Percentiles rank a stretch among this genome's conserved stretches.
Conservation (phyloP, 2,888 invertebrate species). For the Xanthia togata region DNA sequence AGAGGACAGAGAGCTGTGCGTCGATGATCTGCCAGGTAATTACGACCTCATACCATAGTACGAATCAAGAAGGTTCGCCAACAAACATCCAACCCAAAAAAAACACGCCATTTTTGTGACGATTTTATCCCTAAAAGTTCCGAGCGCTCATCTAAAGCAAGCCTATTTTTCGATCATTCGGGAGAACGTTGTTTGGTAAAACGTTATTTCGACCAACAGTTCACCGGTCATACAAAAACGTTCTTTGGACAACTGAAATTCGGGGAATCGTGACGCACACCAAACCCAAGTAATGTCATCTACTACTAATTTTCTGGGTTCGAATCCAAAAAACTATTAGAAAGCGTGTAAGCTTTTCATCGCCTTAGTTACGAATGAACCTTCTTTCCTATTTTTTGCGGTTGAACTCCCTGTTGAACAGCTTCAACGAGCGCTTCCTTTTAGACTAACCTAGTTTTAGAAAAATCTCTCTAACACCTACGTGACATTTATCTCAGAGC, state of each 20-base stretch:
- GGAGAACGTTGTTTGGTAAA: not conserved
- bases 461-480: conserved; percentile 6
- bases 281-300: not conserved
- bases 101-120: not conserved
- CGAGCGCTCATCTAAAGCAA: no score
- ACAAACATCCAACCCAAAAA: not conserved
- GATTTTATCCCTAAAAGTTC: no score
- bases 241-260: not conserved
- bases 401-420: not conserved
- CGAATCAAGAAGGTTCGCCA: not conserved
- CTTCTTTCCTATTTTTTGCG: not conserved
- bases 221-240: not conserved
- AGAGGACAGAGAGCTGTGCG: conserved; percentile 96
- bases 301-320: not conserved
- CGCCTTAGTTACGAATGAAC: not conserved
- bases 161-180: not conserved
- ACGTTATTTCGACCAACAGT: not conserved
- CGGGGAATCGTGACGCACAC: no score
- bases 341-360: not conserved
- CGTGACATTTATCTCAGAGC: conserved; percentile 15
- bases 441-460: not conserved
- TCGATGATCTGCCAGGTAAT: conserved; percentile 95
- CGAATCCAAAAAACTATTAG: not conserved
- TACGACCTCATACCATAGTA: not conserved
- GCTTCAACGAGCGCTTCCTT: conserved; percentile 19